Evolutionary conservation across 2,888 invertebrate species (phyloP), one percentile per base, ranked within the genome.

Genomic region (Ariolimax columbianus): DNA sequence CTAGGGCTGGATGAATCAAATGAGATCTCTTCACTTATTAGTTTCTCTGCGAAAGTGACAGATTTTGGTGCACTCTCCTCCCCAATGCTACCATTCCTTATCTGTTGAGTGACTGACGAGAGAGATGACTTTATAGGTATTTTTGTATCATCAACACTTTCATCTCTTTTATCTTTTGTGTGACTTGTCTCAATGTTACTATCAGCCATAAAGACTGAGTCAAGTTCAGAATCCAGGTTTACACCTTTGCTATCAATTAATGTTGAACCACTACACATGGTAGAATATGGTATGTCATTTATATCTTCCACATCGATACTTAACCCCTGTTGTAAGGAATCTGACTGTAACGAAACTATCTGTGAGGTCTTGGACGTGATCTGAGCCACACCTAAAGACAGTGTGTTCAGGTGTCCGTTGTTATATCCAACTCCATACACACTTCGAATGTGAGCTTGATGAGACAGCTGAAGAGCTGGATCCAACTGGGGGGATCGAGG

Each of bases 381-480:
- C 19, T 59, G 63, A 40, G 14, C 6, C 43, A 66, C 40, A 30
- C 2, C 43, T 33, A 63, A 33, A 33, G 66, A 68, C 30, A 63
- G 0, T 23, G 59, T 59, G n/a, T 36, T 78, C 77, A 63, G 77
- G 17, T 38, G 38, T 19, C n/a, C 63, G 17, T 17, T 38, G 38
- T 33, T 79, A 33, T 30, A 40, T 30, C 82, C 82, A 33, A 59
- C 40, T 33, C 82, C 82, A 63, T 92, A 92, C 89, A 91, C 89
- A 83, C 86, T 90, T 14, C 90, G 89, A 63, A 92, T 92, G 79
- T 89, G 89, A 77, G 87, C 91, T 86, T 92, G 92, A 81, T 91
- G 92, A 47, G 90, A 91, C 40, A 92, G 89, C 78, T 90, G 90
- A 11, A 92, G 77, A 1, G 92, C 88, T 17, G 92, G 92, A 80